Base-by-base conservation (phyloP, 2,888 invertebrate genomes). In the Eumerus sabulonum region DNA sequence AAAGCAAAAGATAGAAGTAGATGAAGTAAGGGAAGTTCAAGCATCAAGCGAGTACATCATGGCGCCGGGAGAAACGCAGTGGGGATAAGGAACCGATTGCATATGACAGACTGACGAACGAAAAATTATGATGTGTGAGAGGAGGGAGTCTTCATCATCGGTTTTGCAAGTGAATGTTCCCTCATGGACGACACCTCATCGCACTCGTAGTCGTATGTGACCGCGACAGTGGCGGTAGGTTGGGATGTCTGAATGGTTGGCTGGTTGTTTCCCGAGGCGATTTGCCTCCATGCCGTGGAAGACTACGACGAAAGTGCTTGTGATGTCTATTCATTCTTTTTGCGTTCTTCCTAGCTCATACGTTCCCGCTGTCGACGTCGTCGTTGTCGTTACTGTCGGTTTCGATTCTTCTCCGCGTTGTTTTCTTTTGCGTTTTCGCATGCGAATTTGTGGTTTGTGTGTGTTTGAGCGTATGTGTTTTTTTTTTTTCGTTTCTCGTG, bases 61-160 rank as follows among this genome's bases (percentile, higher is more conserved):
- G 12, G 51, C 35, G 27, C 11, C 51, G 36, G 18, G 11, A 7
- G 27, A 27, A 19, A 16, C 44, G n/a, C 40, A 36, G 67, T 40
- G 16, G 48, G 44, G 3, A 27, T 4, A 56, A 47, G 71, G 36
- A 48, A 27, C 57, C 64, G 72, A 72, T 72, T 72, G 72, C 64
- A 72, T 59, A 63, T 53, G 72, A 72, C 72, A 64, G 64, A 64
- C 72, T 51, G 72, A 57, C 57, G 72, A 72, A 72, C 72, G 64
- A 72, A 72, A 72, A 72, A 64, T 72, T 72, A 72, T 72, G 72
- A 72, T 53, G 72, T 72, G 72, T 64, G 40, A 72, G 72, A 72
- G 72, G 63, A 64, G 72, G 72, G 72, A 72, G 50, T 57, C 72
- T 57, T 64, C 72, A 53, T 68, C 68, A 59, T 59, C 50, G 48